Conservation (phyloP, 2,888 invertebrate species). For the Gymnosoma rotundatum region DNA sequence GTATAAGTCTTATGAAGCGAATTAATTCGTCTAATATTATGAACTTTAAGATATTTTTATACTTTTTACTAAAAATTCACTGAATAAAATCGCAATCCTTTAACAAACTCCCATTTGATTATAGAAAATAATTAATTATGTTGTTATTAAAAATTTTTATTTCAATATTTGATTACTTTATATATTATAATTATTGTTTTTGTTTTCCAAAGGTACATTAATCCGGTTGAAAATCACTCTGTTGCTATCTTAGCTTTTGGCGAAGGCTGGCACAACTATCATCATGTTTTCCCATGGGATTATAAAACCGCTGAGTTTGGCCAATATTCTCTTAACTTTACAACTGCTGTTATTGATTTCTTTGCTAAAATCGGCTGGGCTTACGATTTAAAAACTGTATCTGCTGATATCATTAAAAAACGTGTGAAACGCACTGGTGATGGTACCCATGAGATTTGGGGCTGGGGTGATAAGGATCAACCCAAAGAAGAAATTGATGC, state of each 20-base stretch:
- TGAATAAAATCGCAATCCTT: too few species aligned
- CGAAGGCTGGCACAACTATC: slow-evolving; percentile 93
- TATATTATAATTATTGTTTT: not conserved
- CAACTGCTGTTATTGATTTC: slow-evolving; percentile 90
- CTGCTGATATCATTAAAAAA: slow-evolving; percentile 86
- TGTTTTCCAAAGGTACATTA: slow-evolving; percentile 83
- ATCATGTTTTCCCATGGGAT: slow-evolving; percentile 93
- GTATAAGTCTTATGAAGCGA: too few species aligned
- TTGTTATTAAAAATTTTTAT: not conserved
- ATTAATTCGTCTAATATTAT: too few species aligned
- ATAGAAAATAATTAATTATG: too few species aligned
- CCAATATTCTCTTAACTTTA: slow-evolving; percentile 87
- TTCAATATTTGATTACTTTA: not conserved
- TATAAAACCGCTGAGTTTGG: slow-evolving; percentile 92
- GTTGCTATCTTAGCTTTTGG: slow-evolving; percentile 86
- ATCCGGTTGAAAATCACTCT: slow-evolving; percentile 86
- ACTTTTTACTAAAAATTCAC: too few species aligned
- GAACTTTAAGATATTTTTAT: too few species aligned
- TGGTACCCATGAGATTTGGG: slow-evolving; percentile 89
- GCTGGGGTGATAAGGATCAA: slow-evolving; percentile 90
- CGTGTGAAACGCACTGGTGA: slow-evolving; percentile 89
- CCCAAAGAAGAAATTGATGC: slow-evolving; percentile 83
- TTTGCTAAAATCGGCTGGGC: slow-evolving; percentile 93
- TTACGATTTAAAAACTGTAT: slow-evolving; percentile 92
- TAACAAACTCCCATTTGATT: too few species aligned